A percentile compares a stretch with the other conserved stretches of the same genome.
These are phyloP conservation scores for Nematostella vectensis DNA, from an alignment of 92 coral and sea anemone genomes.

Conservation along the genomic window DNA sequence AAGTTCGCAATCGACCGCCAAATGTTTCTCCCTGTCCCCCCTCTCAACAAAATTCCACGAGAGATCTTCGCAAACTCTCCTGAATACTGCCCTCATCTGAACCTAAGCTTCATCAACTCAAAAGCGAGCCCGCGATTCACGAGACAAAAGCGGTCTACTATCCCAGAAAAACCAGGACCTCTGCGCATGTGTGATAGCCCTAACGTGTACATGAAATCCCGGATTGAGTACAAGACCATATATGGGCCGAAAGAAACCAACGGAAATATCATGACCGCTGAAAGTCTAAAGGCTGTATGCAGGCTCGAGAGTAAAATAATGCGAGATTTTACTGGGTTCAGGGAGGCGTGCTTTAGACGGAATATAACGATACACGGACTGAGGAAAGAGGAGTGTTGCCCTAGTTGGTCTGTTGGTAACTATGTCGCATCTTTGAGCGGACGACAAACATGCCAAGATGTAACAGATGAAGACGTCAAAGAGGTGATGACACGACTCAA, in stretches of 20 bases:
- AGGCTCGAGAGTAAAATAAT: constrained; percentile 71
- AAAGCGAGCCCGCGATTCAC: not conserved
- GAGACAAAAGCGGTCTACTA: not conserved
- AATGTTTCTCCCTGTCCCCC: constrained; percentile 38
- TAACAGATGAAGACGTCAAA: constrained; percentile 37
- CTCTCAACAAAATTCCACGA: not conserved
- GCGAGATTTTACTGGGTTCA: constrained; percentile 44
- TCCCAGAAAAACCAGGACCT: not conserved
- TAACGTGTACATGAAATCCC: constrained; percentile 63
- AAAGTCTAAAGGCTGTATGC: constrained; percentile 70
- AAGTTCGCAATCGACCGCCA: constrained; percentile 31
- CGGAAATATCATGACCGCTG: constrained; percentile 58
- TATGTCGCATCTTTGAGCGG: constrained; percentile 62
- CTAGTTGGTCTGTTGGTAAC: constrained; percentile 92
- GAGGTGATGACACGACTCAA: constrained; percentile 24
- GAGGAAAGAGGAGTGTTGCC: constrained; percentile 53
- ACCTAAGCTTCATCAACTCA: constrained; percentile 6
- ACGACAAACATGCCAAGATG: constrained; percentile 51
- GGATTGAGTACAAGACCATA: constrained; percentile 59
- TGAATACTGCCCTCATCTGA: constrained; percentile 8
- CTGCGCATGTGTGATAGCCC: constrained; percentile 75
- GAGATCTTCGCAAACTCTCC: not conserved
- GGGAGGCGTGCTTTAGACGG: constrained; percentile 45
- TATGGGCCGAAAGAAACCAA: constrained; percentile 27
- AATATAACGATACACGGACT: constrained; percentile 32